Base-by-base conservation (phyloP, 2,888 invertebrate genomes). In the Sisyra terminalis region DNA sequence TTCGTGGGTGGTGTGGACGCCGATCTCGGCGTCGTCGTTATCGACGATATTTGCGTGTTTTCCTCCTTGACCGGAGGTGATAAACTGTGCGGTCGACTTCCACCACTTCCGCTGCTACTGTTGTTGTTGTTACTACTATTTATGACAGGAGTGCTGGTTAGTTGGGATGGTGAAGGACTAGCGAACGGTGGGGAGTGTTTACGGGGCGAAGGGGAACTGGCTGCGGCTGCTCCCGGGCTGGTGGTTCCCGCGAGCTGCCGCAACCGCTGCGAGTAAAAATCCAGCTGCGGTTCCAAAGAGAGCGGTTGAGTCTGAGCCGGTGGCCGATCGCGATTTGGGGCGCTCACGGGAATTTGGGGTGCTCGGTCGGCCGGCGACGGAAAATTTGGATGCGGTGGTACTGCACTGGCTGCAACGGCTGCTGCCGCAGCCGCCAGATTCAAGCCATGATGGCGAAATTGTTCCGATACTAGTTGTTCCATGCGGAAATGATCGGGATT, bases 231-330 rank as follows among this genome's bases (percentile, higher is more conserved):
- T 72, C 87, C 86, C 73, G 88, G 87, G 78, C 87, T 85, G 74
- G 86, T 86, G 69, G 86, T 87, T 65, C 82, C 81, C 73, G 94
- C 94, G 74, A 94, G 82, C 78, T 93, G 92, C 75, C 93, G 86
- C 77, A 94, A 83, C 78, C 94, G 83, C 81, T 93, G 92, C 72
- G 94, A 94, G 80, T 94, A 96, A 82, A 93, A 94, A 82, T 94
- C 93, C 78, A 90, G 80, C 71, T 86, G 86, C 61, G 86, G 84
- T 73, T 84, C 88, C 55, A 82, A 67, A 63, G 75, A 77, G 51
- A 79, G 71, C 51, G 74, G 75, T 62, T 75, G 78, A 51, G 73
- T 65, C 46, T 52, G 54, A 58, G 57, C 66, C 46, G 57, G 56
- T 50, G 55, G 69, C 49, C 57, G 70, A 55, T 61, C 66, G 55